phyloP scores from a whole-genome alignment of 2,113 vertebrate genomes.

The Oncorhynchus nerka region DNA sequence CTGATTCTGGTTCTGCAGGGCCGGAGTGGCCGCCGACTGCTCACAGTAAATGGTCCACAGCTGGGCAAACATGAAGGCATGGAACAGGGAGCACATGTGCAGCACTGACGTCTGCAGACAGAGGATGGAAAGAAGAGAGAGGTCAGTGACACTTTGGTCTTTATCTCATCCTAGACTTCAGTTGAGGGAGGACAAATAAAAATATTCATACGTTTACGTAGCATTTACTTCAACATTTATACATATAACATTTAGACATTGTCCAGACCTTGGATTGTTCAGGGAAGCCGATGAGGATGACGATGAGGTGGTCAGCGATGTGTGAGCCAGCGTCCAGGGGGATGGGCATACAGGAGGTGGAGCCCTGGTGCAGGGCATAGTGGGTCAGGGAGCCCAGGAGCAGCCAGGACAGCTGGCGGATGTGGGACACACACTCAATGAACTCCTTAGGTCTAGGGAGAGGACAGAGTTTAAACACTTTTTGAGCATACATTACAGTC shows the following conservation, averaged over 20 bases:
- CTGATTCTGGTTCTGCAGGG: constrained; percentile 92
- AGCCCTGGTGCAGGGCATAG: constrained; percentile 90
- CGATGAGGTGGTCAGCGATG: constrained; percentile 95
- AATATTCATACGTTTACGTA: neutral
- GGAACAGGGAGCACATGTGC: constrained; percentile 98
- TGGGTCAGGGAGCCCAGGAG: constrained; percentile 96
- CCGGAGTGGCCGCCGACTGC: constrained; percentile 86
- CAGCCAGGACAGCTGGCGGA: constrained; percentile 96
- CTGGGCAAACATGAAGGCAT: constrained; percentile 98
- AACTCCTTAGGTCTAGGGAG: constrained; percentile 92
- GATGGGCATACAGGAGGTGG: constrained; percentile 94
- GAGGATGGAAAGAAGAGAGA: neutral
- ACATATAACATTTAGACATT: neutral
- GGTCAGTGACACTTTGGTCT: neutral
- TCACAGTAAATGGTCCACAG: constrained; percentile 99
- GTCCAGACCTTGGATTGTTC: constrained; percentile 93
- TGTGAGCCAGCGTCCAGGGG: constrained; percentile 96
- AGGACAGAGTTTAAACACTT: constrained; percentile 6
- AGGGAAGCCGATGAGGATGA: constrained; percentile 98
- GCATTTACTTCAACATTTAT: neutral
- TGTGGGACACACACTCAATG: constrained; percentile 97
- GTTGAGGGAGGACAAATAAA: neutral
- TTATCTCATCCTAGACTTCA: too few species aligned
- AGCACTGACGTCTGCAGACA: constrained; percentile 90
- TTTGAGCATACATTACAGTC: neutral